Evolutionary conservation across 92 coral and sea anemone species (phyloP).

Genomic region (Phenganax subtilis): DNA sequence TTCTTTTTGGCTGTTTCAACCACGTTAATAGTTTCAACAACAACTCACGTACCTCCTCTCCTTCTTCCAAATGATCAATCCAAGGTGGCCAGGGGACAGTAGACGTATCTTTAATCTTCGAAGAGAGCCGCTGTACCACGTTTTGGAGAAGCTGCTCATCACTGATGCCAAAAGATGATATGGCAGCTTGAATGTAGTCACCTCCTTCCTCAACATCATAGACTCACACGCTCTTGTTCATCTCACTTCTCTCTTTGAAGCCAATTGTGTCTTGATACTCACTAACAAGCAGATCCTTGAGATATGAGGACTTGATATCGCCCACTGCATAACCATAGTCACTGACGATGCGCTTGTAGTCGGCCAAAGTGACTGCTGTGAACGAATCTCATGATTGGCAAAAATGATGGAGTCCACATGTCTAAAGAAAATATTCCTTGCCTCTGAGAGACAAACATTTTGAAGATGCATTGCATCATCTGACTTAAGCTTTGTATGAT

Average conservation of each 20-base stretch:
- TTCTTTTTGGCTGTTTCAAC: conserved; percentile 40
- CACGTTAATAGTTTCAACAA: conserved; percentile 19
- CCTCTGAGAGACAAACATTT: conserved; percentile 38
- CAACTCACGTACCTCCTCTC: conserved; percentile 20
- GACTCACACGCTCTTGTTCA: conserved; percentile 34
- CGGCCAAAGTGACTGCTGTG: conserved; percentile 27
- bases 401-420: conserved; percentile 23
- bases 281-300: conserved; percentile 25
- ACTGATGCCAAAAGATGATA: conserved; percentile 34
- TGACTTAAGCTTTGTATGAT: conserved; percentile 9
- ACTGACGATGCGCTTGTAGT: conserved; percentile 35
- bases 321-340: conserved; percentile 27
- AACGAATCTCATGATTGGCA: conserved; percentile 23
- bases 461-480: conserved; percentile 40
- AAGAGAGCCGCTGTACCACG: conserved; percentile 33
- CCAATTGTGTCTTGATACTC: conserved; percentile 24
- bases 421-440: conserved; percentile 9
- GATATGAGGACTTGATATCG: conserved; percentile 32
- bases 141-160: conserved; percentile 30
- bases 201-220: conserved; percentile 32
- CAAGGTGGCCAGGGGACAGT: conserved; percentile 37
- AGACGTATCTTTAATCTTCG: conserved; percentile 31
- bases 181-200: conserved; percentile 30
- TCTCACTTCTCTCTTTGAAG: conserved; percentile 29
- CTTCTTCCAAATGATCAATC: conserved; percentile 26